These are phyloP conservation scores for Barnardius zonarius DNA, from an alignment of 2,113 vertebrate genomes.

Conservation along the genomic window DNA sequence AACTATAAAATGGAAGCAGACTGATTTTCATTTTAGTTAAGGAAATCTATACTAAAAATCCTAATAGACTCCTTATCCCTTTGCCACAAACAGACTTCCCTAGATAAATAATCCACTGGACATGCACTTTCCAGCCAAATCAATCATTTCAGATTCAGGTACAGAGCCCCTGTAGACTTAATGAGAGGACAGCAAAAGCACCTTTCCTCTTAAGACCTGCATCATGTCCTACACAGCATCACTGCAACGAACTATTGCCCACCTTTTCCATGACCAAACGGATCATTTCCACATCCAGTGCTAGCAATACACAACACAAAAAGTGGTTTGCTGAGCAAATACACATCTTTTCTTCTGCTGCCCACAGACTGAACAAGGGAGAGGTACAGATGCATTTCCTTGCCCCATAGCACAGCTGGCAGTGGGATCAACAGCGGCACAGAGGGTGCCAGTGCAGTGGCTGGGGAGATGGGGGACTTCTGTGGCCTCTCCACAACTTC, in stretches of 20 bases:
- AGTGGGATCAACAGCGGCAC: accelerated
- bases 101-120: not conserved
- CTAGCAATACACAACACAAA: not conserved
- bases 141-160: not conserved
- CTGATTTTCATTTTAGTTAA: not conserved
- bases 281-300: not conserved
- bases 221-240: not conserved
- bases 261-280: not conserved
- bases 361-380: not conserved
- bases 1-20: not conserved
- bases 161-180: not conserved
- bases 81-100: not conserved
- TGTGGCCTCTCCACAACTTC: not conserved
- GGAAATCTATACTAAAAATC: not conserved
- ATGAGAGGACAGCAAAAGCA: not conserved
- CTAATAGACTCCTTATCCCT: not conserved
- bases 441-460: accelerated
- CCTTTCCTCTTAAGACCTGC: not conserved
- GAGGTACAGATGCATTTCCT: not conserved
- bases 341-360: not conserved
- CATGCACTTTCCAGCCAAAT: not conserved
- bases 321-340: not conserved
- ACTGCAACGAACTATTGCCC: not conserved
- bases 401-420: not conserved
- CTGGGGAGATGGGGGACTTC: not conserved